These are phyloP conservation scores for Lysiphlebus fabarum DNA, from an alignment of 1,140 invertebrate species.

Conservation along the genomic window DNA sequence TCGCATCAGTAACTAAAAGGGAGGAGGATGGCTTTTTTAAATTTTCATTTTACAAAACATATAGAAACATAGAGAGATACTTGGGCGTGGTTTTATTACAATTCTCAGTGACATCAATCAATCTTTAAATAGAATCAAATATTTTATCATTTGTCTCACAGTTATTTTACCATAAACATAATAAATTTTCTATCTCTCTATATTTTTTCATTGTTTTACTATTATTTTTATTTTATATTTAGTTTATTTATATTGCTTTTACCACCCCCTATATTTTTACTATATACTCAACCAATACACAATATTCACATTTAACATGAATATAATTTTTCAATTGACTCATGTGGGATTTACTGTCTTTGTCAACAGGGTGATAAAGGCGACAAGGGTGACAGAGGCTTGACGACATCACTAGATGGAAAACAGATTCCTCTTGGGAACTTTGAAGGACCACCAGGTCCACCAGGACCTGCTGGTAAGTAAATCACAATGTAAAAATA, in stretches of 20 bases:
- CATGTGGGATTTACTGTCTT: constrained; percentile 31
- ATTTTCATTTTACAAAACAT: no score
- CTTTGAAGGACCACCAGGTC: constrained; percentile 90
- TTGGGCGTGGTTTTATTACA: background rate
- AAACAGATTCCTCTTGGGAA: constrained; percentile 87
- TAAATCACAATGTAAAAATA: constrained; percentile 27
- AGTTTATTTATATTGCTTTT: background rate
- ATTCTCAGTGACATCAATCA: constrained; percentile 8
- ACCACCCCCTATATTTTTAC: background rate
- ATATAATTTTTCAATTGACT: constrained; percentile 13
- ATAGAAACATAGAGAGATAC: no score
- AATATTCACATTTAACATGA: background rate
- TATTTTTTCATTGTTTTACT: no score
- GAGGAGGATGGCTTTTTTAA: no score
- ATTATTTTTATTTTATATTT: no score
- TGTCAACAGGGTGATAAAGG: constrained; percentile 77
- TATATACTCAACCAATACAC: background rate
- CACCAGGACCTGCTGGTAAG: constrained; percentile 84
- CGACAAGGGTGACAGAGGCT: constrained; percentile 84
- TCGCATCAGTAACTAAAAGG: no score
- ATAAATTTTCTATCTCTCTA: no score
- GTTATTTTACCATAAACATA: background rate
- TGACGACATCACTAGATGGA: constrained; percentile 84
- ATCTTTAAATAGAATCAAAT: constrained; percentile 17
- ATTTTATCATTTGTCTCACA: background rate